Evolutionary conservation across 2,888 invertebrate genomes (phyloP).

Genomic region (Drosophila greeni): DNA sequence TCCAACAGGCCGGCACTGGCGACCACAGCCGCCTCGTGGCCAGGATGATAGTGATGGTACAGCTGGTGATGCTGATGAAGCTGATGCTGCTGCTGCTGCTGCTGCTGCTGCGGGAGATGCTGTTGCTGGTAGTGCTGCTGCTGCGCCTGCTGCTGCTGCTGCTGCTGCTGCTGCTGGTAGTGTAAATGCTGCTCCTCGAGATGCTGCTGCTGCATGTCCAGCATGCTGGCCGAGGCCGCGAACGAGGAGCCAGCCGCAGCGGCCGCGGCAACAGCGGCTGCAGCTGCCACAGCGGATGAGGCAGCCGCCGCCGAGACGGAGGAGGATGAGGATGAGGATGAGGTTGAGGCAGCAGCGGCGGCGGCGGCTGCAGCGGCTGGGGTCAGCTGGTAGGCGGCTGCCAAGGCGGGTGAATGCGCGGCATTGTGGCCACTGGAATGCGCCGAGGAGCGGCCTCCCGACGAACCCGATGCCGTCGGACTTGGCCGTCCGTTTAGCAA

Average conservation of each 20-base stretch:
- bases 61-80: slow-evolving; percentile 47
- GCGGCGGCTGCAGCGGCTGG: slow-evolving; percentile 34
- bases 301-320: slow-evolving; percentile 10
- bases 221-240: slow-evolving; percentile 65
- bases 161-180: slow-evolving; percentile 60
- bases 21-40: slow-evolving; percentile 57
- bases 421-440: slow-evolving; percentile 73
- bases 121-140: slow-evolving; percentile 55
- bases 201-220: slow-evolving; percentile 70
- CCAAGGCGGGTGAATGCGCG: slow-evolving; percentile 75
- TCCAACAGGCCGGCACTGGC: slow-evolving; percentile 76
- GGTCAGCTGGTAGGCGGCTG: slow-evolving; percentile 64
- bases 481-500: slow-evolving; percentile 72
- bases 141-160: slow-evolving; percentile 57
- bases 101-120: slow-evolving; percentile 59
- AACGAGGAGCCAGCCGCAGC: slow-evolving; percentile 51
- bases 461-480: slow-evolving; percentile 75
- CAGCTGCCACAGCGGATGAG: slow-evolving; percentile 31
- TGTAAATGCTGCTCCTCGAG: slow-evolving; percentile 50
- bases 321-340: slow-evolving; percentile 11
- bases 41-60: slow-evolving; percentile 67
- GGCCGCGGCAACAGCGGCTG: slow-evolving; percentile 39
- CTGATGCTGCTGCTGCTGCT: slow-evolving; percentile 51
- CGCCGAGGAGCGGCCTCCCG: slow-evolving; percentile 75
- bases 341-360: not conserved